Conservation (phyloP, 2,797 vertebrate species). For the Spinus pinus region DNA sequence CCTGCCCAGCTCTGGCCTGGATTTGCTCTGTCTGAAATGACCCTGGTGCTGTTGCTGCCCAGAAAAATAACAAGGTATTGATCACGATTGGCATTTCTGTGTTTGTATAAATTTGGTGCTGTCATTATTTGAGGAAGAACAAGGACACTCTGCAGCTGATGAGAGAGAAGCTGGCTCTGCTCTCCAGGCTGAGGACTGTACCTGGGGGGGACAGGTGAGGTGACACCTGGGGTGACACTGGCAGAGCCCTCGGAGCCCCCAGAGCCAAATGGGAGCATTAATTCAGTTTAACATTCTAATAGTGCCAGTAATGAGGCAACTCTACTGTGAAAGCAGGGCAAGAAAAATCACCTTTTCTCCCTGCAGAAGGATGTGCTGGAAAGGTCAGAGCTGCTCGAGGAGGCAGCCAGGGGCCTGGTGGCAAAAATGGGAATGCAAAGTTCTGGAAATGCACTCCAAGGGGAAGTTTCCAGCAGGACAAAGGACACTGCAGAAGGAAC, state of each 20-base stretch:
- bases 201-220: neutral
- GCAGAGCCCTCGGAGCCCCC: neutral
- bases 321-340: neutral
- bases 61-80: neutral
- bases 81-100: neutral
- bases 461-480: neutral
- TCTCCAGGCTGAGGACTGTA: rapidly evolving
- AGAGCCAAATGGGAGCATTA: neutral
- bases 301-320: constrained; percentile 1
- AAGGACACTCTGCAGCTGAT: rapidly evolving
- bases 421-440: neutral
- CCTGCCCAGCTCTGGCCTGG: neutral
- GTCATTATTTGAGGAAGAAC: rapidly evolving
- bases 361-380: neutral
- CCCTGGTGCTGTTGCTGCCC: neutral
- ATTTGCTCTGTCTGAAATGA: neutral
- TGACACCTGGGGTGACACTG: neutral
- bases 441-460: neutral
- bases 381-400: constrained; percentile 33
- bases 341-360: neutral
- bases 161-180: rapidly evolving
- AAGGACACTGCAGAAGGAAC: neutral
- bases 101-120: neutral
- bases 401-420: neutral
- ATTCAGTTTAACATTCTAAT: neutral